A percentile compares a stretch with the other conserved stretches of the same genome.
phyloP scores from a whole-genome alignment of 2,113 vertebrate genomes.

The Equus przewalskii region DNA sequence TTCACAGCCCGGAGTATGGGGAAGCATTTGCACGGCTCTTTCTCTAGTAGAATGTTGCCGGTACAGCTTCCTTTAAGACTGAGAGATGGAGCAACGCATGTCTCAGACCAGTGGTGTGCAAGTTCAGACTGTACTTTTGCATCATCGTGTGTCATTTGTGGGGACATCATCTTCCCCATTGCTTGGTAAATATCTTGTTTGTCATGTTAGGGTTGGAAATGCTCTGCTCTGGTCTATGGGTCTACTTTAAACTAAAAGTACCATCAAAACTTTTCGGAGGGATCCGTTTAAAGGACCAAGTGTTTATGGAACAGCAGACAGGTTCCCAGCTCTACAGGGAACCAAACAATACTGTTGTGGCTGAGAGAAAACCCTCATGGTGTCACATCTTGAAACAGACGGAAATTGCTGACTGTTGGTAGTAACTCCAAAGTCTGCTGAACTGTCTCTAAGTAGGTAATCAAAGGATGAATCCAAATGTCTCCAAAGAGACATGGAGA shows the following conservation, averaged over 20 bases:
- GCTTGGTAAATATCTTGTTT: background rate
- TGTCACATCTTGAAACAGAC: background rate
- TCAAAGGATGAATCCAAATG: conserved; percentile 54
- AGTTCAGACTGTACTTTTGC: background rate
- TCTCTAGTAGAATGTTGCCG: background rate
- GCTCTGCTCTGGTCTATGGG: background rate
- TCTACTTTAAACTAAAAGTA: background rate
- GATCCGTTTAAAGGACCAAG: background rate
- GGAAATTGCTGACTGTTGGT: background rate
- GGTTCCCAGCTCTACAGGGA: background rate
- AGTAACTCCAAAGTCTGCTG: conserved; percentile 1
- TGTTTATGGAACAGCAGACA: background rate
- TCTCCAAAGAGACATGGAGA: conserved; percentile 11
- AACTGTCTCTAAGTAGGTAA: background rate
- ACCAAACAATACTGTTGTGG: background rate
- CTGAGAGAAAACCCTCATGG: background rate
- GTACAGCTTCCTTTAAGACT: background rate
- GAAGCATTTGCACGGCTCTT: background rate
- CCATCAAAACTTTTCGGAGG: background rate
- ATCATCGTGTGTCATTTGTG: background rate
- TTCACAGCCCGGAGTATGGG: background rate
- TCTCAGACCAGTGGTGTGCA: background rate
- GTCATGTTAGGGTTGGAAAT: background rate
- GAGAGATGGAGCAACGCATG: accelerated
- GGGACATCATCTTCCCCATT: background rate